phyloP scores from a whole-genome alignment of 2,797 vertebrate species.

The Mus caroli region DNA sequence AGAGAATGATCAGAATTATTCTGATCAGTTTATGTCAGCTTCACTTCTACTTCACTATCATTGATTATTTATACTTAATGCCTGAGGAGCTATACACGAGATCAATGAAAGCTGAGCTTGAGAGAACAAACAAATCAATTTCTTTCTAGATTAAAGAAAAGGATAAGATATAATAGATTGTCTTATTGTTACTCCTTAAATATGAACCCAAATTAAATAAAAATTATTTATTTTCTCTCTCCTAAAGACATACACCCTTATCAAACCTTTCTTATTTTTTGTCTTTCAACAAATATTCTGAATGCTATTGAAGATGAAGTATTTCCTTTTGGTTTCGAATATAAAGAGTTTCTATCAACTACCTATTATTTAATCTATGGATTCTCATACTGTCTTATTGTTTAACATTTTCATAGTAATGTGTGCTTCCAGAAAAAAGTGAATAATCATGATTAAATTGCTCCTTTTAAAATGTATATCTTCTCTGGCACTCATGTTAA shows the following conservation, averaged over 20 bases:
- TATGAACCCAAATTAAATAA: conserved; percentile 1
- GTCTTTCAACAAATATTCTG: conserved; percentile 15
- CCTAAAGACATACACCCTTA: neutral
- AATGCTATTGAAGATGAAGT: neutral
- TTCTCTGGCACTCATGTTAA: neutral
- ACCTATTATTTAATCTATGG: neutral
- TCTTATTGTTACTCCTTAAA: neutral
- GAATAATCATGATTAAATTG: neutral
- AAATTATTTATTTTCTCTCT: neutral
- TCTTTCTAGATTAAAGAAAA: conserved; percentile 24
- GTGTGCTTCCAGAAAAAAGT: neutral
- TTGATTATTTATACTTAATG: neutral
- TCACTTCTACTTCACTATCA: neutral
- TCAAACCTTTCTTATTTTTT: neutral
- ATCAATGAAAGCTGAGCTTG: neutral
- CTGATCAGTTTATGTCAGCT: neutral
- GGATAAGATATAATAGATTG: neutral
- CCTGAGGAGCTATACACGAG: neutral
- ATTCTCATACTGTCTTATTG: neutral
- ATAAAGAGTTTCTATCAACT: neutral
- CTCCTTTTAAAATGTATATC: neutral
- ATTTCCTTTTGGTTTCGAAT: conserved; percentile 41
- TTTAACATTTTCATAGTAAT: neutral
- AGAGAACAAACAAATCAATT: conserved; percentile 10
- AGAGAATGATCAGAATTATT: neutral